A percentile compares a stretch with the other conserved stretches of the same genome.
Evolutionary conservation across 1,140 invertebrate genomes (phyloP).

Genomic region (Delia radicum): DNA sequence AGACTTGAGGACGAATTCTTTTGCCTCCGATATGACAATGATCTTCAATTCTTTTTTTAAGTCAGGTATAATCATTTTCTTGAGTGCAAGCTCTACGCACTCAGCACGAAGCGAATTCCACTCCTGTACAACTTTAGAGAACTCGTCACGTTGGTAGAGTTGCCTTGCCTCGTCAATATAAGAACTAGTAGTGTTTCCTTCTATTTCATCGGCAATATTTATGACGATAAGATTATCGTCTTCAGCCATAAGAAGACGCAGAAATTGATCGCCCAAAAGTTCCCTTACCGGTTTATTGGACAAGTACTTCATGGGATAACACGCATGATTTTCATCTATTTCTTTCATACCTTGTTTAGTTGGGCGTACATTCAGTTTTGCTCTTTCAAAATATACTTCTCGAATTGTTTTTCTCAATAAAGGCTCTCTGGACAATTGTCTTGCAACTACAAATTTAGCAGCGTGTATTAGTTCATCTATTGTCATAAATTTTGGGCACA

Average conservation of each 20-base stretch:
- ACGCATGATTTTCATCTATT: constrained; percentile 90
- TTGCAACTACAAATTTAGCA: constrained; percentile 90
- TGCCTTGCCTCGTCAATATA: constrained; percentile 92
- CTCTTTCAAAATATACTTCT: constrained; percentile 88
- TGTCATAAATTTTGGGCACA: constrained; percentile 58
- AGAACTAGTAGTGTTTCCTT: constrained; percentile 70
- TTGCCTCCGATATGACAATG: constrained; percentile 81
- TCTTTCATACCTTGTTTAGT: constrained; percentile 91
- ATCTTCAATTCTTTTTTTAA: constrained; percentile 84
- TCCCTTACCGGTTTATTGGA: constrained; percentile 93
- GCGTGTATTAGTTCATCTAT: constrained; percentile 83
- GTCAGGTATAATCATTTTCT: constrained; percentile 85
- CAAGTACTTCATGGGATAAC: constrained; percentile 88
- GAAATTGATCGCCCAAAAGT: constrained; percentile 85
- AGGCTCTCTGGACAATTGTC: constrained; percentile 90
- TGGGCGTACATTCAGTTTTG: constrained; percentile 78
- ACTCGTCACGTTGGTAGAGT: constrained; percentile 92
- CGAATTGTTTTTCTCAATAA: constrained; percentile 81
- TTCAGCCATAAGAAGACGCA: constrained; percentile 81
- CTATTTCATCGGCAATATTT: constrained; percentile 72
- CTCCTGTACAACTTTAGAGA: constrained; percentile 91
- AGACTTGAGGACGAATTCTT: constrained; percentile 83
- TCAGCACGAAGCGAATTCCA: constrained; percentile 91
- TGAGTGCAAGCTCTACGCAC: constrained; percentile 85
- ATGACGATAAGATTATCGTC: constrained; percentile 83